A percentile compares a stretch with the other conserved stretches of the same genome.
Evolutionary conservation across 2,113 vertebrate species (phyloP).

Genomic region (Lamprologus tigripictilis): DNA sequence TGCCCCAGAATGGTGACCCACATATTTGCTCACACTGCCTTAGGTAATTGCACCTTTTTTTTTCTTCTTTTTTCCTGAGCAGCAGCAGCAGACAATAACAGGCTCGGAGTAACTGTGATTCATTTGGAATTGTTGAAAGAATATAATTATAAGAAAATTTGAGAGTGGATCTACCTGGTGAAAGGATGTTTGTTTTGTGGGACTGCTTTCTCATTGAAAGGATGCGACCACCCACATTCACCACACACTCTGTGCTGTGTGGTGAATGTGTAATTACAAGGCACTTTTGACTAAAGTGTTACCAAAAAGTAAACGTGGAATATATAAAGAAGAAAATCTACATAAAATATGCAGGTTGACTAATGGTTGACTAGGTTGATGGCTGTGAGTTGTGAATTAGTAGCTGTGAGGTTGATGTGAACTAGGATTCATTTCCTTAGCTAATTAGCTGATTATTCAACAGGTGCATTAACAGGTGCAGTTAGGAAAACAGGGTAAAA

Average conservation of each 20-base stretch:
- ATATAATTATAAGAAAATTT: slow-evolving; percentile 46
- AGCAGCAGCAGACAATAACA: slow-evolving; percentile 38
- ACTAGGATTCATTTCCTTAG: not conserved
- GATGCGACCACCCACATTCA: slow-evolving; percentile 24
- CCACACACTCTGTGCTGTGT: not conserved
- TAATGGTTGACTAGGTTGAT: not conserved
- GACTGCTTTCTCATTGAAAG: slow-evolving; percentile 11
- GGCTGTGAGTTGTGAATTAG: not conserved
- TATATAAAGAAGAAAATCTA: not conserved
- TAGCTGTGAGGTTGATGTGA: not conserved
- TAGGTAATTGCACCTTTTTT: slow-evolving; percentile 52
- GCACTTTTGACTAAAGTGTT: not conserved
- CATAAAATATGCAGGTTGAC: not conserved
- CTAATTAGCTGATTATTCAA: not conserved
- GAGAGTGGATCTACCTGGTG: slow-evolving; percentile 29
- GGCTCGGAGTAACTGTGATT: slow-evolving; percentile 47
- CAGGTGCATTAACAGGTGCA: not conserved
- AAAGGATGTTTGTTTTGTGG: slow-evolving; percentile 34
- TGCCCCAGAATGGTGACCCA: slow-evolving; percentile 66
- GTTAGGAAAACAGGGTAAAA: not conserved
- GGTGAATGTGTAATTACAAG: slow-evolving; percentile 43
- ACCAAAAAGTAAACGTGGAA: not conserved
- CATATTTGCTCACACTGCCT: slow-evolving; percentile 56
- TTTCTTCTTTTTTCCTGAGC: not conserved
- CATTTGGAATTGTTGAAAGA: slow-evolving; percentile 34